These are phyloP conservation scores for Torymus texanus DNA, from an alignment of 2,888 invertebrate species.

Conservation along the genomic window DNA sequence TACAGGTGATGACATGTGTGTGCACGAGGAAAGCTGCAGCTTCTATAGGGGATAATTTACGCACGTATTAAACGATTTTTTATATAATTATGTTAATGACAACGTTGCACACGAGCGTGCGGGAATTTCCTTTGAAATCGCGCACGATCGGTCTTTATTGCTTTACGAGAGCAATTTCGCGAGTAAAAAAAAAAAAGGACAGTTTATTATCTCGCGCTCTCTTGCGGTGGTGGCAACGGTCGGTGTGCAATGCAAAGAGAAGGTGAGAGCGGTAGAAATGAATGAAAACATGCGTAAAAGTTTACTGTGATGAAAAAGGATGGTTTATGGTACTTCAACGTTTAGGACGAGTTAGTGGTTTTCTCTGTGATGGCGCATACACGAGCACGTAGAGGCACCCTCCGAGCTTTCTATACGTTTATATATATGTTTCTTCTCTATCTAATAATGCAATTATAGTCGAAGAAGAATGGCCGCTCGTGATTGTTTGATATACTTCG, in stretches of 20 bases:
- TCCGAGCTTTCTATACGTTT: conserved; percentile 27
- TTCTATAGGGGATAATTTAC: conserved; percentile 41
- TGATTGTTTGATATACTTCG: not conserved
- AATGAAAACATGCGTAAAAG: conserved; percentile 51
- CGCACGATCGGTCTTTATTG: conserved; percentile 48
- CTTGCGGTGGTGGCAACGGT: not conserved
- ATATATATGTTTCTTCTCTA: conserved; percentile 7
- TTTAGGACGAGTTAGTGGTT: conserved; percentile 35
- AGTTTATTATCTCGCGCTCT: conserved; percentile 30
- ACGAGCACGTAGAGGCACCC: not conserved
- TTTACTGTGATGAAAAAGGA: conserved; percentile 49
- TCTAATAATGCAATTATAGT: conserved; percentile 46
- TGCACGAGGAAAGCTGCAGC: not conserved
- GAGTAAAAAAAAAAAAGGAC: conserved; percentile 19
- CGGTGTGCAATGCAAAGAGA: not conserved
- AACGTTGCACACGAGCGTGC: not conserved
- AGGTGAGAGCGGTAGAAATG: conserved; percentile 26
- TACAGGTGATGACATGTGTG: conserved; percentile 25
- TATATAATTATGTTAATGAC: conserved; percentile 50
- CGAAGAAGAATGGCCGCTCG: not conserved
- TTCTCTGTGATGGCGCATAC: not conserved
- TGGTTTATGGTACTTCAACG: conserved; percentile 42
- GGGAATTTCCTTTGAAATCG: conserved; percentile 37
- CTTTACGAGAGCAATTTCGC: conserved; percentile 53
- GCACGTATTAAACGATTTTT: conserved; percentile 42